Percentiles rank a stretch among this genome's conserved stretches.
Conservation (phyloP, 2,797 vertebrate species). For the Phaenicophaeus curvirostris region DNA sequence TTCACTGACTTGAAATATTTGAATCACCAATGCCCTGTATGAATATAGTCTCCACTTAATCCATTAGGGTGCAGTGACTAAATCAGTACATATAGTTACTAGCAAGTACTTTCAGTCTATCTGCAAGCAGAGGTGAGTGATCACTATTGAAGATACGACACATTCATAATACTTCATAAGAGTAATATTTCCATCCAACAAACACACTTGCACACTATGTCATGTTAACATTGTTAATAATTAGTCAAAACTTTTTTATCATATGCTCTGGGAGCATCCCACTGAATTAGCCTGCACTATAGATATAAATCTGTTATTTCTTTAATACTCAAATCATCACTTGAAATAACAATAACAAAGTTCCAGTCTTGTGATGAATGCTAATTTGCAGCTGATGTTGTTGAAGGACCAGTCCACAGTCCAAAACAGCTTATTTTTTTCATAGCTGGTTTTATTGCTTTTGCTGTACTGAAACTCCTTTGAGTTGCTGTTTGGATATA, state of each 20-base stretch:
- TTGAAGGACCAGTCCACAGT: neutral
- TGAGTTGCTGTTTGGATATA: neutral
- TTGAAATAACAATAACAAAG: constrained; percentile 5
- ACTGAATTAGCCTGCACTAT: neutral
- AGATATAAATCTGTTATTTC: neutral
- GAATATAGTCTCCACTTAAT: neutral
- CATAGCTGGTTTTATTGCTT: neutral
- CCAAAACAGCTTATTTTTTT: neutral
- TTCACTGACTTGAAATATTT: neutral
- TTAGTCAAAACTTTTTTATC: neutral
- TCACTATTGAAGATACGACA: neutral
- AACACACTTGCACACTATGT: neutral
- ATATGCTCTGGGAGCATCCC: neutral
- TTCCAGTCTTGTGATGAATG: neutral
- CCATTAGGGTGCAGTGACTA: neutral
- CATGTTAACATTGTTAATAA: neutral
- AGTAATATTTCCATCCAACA: neutral
- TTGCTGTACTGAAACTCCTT: neutral
- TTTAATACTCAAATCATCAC: neutral
- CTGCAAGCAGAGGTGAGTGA: neutral
- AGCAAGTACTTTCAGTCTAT: neutral
- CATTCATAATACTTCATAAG: neutral
- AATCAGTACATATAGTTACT: neutral
- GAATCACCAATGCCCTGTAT: neutral
- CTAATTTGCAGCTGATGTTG: neutral